Evolutionary conservation across 2,113 vertebrate genomes (phyloP).

Genomic region (Xiphophorus maculatus): DNA sequence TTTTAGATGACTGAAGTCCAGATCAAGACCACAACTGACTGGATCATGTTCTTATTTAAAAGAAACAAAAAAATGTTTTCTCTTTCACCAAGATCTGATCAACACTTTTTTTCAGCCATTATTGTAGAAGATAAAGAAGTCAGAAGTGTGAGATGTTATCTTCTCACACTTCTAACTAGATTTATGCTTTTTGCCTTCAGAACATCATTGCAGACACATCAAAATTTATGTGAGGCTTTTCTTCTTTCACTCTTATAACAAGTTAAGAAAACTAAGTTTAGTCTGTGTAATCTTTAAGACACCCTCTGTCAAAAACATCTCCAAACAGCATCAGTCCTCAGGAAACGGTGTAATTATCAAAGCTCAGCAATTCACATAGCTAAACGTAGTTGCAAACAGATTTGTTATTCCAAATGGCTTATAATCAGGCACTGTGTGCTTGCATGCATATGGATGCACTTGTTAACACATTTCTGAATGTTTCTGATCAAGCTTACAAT

Average conservation of each 20-base stretch:
- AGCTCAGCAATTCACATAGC: slow-evolving; percentile 37
- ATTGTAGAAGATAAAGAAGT: slow-evolving; percentile 8
- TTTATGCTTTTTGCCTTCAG: slow-evolving; percentile 14
- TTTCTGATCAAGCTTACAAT: slow-evolving; percentile 23
- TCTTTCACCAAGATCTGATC: slow-evolving; percentile 20
- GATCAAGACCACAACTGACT: slow-evolving; percentile 54
- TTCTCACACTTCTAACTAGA: background rate
- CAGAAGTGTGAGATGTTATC: background rate
- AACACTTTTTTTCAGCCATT: background rate
- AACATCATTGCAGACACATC: slow-evolving; percentile 6
- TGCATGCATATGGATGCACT: slow-evolving; percentile 12
- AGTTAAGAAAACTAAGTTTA: slow-evolving; percentile 10
- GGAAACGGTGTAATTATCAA: slow-evolving; percentile 50
- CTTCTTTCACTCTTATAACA: slow-evolving; percentile 32
- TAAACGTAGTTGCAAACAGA: slow-evolving; percentile 25
- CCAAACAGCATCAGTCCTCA: slow-evolving; percentile 41
- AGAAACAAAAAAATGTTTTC: slow-evolving; percentile 26
- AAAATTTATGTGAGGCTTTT: slow-evolving; percentile 13
- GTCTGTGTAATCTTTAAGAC: background rate
- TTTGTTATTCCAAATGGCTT: slow-evolving; percentile 20
- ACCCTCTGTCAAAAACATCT: background rate
- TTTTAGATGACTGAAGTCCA: slow-evolving; percentile 44
- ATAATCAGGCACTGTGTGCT: slow-evolving; percentile 27
- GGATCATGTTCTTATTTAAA: slow-evolving; percentile 35
- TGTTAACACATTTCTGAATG: slow-evolving; percentile 1